Base-by-base conservation (phyloP, 2,797 vertebrate genomes). In the Acrossocheilus wenchowensis region DNA sequence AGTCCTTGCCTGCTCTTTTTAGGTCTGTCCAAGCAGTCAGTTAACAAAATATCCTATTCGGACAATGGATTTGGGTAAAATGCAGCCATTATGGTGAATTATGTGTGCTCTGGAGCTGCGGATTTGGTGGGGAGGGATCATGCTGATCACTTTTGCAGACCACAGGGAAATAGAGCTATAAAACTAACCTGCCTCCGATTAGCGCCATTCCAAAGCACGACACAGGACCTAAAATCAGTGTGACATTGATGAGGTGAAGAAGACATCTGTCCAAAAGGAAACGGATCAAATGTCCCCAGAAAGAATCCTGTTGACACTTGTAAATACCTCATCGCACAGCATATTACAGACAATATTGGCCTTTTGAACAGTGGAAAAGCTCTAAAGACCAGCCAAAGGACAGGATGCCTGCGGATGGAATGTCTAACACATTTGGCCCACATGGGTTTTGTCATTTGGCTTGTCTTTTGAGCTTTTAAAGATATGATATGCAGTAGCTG, bases 81-180 rank as follows among this genome's bases (percentile, higher is more conserved):
- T 93, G 90, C 91, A 91, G 88, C 91, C 89, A 92, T 93, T 93
- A 93, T 60, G 73, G 91, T 93, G 94, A 95, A 91, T 94, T 94
- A 93, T 94, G 90, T 88, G 86, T 82, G 90, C 43, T 78, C 69
- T 88, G 66, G 21, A 91, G 86, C 87, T 84, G 87, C 7, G 81
- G 90, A 92, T 93, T 92, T 90, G 89, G 66, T 88, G 88, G 91
- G 91, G 71, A 87, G 64, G 71, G 48, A 83, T 89, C 81, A 87
- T 86, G 91, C 84, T 87, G 93, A 94, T 94, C 88, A 92, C 91
- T 92, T 91, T 91, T 89, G 80, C 86, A 89, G 89, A 92, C 89
- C 30, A 90, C 80, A 71, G 68, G 82, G 82, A 89, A 89, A 89
- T 75, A 71, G 79, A 86, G 79, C 78, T 72, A 78, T 54, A 80